Evolutionary conservation across 2,888 invertebrate genomes (phyloP), one percentile per base, ranked within the genome.

Genomic region (Platycheirus rosarum): DNA sequence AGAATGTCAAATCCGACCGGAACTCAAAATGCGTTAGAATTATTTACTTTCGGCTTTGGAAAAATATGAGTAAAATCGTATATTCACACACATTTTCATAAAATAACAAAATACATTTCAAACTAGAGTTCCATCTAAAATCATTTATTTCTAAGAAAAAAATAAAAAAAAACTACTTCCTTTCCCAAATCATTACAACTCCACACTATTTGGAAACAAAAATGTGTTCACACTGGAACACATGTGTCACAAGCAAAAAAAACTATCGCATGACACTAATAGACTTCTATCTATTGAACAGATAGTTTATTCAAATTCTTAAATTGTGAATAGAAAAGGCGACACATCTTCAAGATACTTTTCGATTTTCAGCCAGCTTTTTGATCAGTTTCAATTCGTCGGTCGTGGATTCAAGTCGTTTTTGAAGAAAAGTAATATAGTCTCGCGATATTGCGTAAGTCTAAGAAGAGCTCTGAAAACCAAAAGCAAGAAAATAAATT

Each of bases 301-400:
- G 74, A 79, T 79, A 79, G 48, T 73, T 55, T 40, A 48, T 70
- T 70, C 37, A 35, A 37, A 71, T 60, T 60, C 42, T 51, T 42
- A 14, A n/a, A 20, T n/a, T 49, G 3, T 7, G 37, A 20, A 35
- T 20, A 5, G 8, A 13, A 55, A 37, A 37, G 53, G 2, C 6
- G 6, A 4, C 16, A 68, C 48, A 37, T 55, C 57, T 79, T 32
- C 6, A 20, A 79, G 78, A 74, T 63, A 74, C 40, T 65, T 55
- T 16, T 42, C 26, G 35, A 42, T 23, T 20, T 57, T 57, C 57
- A 40, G 70, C 70, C 60, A 69, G 65, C 40, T 2, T 35, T 18
- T 66, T 16, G 29, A 66, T 75, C 80, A 80, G 80, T 80, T 80
- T 80, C 65, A 80, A 66, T 75, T 66, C 53, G 35, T 49, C 80